phyloP scores from a whole-genome alignment of 2,797 vertebrate genomes.

The Periophthalmus magnuspinnatus region DNA sequence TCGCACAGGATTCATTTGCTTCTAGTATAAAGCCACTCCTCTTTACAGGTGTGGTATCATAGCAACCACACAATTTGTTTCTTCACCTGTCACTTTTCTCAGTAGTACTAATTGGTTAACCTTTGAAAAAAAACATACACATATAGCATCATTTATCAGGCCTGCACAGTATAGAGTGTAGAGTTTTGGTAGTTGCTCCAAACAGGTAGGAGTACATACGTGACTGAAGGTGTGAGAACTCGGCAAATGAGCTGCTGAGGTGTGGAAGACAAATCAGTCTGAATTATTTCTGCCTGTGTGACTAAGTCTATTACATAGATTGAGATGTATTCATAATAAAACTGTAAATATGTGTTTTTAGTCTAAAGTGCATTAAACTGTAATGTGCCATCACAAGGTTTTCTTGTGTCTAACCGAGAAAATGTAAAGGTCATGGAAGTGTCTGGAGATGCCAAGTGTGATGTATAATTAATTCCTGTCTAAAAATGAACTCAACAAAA shows the following conservation, averaged over 20 bases:
- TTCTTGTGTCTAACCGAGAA: conserved; percentile 25
- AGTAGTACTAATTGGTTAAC: conserved; percentile 4
- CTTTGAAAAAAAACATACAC: neutral
- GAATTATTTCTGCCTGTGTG: conserved; percentile 21
- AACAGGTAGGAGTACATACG: neutral
- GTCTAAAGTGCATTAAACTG: conserved; percentile 10
- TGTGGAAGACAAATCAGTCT: conserved; percentile 16
- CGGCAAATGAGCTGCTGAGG: conserved; percentile 26
- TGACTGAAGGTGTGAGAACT: conserved; percentile 25
- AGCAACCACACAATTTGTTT: neutral
- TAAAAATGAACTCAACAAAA: conserved; percentile 28
- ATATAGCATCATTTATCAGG: neutral
- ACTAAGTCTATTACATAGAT: conserved; percentile 1
- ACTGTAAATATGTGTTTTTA: neutral
- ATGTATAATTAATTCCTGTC: conserved; percentile 43
- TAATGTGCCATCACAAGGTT: neutral
- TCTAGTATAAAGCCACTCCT: neutral
- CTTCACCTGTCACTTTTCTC: neutral
- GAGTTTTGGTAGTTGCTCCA: neutral
- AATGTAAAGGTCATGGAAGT: conserved; percentile 36
- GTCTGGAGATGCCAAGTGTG: conserved; percentile 27
- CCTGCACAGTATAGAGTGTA: neutral
- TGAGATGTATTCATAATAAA: neutral
- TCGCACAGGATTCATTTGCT: neutral
- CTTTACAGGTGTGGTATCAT: conserved; percentile 5